Evolutionary conservation across 2,113 vertebrate genomes (phyloP).

Genomic region (Formicarius rufipectus): DNA sequence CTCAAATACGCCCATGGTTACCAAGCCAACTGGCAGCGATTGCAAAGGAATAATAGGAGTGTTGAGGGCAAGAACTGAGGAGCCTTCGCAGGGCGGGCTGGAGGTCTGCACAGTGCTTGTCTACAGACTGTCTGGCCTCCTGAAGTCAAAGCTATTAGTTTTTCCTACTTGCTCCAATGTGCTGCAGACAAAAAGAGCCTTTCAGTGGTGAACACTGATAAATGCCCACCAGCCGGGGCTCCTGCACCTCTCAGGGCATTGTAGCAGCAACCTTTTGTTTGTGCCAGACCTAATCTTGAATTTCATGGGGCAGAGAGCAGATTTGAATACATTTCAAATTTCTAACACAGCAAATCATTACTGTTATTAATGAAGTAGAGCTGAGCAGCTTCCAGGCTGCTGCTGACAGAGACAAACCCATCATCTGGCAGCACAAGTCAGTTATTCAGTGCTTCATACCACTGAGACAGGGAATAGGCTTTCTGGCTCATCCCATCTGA

Average conservation of each 20-base stretch:
- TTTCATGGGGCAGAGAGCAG: background rate
- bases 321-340: background rate
- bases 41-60: conserved; percentile 48
- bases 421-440: background rate
- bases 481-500: background rate
- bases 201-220: background rate
- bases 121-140: conserved; percentile 43
- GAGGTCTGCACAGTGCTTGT: background rate
- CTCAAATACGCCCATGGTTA: conserved; percentile 27
- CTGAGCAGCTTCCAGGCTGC: background rate
- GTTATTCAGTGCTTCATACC: background rate
- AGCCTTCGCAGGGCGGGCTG: conserved; percentile 3
- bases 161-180: conserved; percentile 12
- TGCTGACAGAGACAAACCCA: background rate
- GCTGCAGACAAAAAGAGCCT: background rate
- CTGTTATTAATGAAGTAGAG: background rate
- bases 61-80: conserved; percentile 50
- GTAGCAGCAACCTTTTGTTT: background rate
- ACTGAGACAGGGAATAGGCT: background rate
- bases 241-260: background rate
- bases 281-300: background rate
- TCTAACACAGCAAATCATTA: background rate
- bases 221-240: background rate
- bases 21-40: conserved; percentile 54
- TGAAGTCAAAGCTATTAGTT: conserved; percentile 37